These are phyloP conservation scores for Remorina albescens DNA, from an alignment of 2,797 vertebrate species.

Conservation along the genomic window DNA sequence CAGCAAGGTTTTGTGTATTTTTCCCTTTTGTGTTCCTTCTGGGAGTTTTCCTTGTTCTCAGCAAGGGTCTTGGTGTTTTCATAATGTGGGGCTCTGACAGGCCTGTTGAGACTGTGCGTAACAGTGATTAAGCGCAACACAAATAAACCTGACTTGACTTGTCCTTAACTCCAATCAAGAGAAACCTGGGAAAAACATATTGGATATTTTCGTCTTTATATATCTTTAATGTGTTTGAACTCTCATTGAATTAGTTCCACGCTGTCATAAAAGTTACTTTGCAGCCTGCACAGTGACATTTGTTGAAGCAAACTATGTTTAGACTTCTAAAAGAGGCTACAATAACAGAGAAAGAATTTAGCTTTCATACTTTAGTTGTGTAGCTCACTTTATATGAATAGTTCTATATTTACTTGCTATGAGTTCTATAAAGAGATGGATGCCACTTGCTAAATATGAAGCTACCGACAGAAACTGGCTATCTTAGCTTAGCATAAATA, in stretches of 20 bases:
- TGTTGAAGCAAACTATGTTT: neutral
- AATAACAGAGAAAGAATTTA: constrained; percentile 10
- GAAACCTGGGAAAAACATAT: neutral
- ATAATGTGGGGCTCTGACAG: constrained; percentile 44
- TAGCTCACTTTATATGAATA: neutral
- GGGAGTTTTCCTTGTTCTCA: constrained; percentile 39
- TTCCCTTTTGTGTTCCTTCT: constrained; percentile 7
- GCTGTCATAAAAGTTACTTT: neutral
- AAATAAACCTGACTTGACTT: constrained; percentile 57
- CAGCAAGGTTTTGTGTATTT: constrained; percentile 35
- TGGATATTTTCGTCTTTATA: constrained; percentile 6
- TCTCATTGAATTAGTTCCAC: constrained; percentile 5
- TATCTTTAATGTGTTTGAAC: neutral
- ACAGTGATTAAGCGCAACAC: constrained; percentile 28
- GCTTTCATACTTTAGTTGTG: neutral
- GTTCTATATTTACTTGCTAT: neutral
- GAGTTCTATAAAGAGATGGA: neutral
- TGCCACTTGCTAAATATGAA: neutral
- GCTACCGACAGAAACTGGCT: neutral
- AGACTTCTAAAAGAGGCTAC: neutral
- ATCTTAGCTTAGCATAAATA: neutral
- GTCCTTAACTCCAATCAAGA: constrained; percentile 21
- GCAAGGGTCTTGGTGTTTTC: constrained; percentile 42
- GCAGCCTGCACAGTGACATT: neutral
- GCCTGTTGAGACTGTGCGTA: constrained; percentile 20